Percentiles rank a stretch among this genome's conserved stretches.
Evolutionary conservation across 2,113 vertebrate species (phyloP).

Genomic region (Haemorhous mexicanus): DNA sequence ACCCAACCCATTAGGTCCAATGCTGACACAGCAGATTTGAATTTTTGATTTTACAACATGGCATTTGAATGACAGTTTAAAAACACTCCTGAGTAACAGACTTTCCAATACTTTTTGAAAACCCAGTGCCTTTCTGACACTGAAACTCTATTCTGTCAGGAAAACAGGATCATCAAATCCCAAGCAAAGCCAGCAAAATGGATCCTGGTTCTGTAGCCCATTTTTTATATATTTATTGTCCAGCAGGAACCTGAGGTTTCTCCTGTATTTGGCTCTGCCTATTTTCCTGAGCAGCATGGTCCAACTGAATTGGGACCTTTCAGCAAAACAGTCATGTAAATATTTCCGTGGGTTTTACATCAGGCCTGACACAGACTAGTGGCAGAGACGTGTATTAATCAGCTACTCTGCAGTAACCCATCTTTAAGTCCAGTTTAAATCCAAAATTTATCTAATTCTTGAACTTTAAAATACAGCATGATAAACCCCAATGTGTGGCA

Average conservation of each 20-base stretch:
- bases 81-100: background rate
- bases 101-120: background rate
- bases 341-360: background rate
- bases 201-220: background rate
- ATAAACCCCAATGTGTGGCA: background rate
- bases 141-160: background rate
- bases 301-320: background rate
- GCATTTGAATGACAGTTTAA: background rate
- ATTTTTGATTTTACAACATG: background rate
- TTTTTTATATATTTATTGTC: background rate
- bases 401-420: background rate
- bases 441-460: background rate
- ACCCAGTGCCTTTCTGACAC: background rate
- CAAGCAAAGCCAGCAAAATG: background rate
- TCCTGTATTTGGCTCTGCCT: background rate
- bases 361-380: background rate
- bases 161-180: background rate
- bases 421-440: background rate
- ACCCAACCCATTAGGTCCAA: background rate
- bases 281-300: background rate
- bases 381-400: background rate
- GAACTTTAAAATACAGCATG: background rate
- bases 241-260: background rate
- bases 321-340: background rate
- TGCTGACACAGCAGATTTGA: background rate